Evolutionary conservation across 1,140 invertebrate species (phyloP).

Genomic region (Drosophila insularis): DNA sequence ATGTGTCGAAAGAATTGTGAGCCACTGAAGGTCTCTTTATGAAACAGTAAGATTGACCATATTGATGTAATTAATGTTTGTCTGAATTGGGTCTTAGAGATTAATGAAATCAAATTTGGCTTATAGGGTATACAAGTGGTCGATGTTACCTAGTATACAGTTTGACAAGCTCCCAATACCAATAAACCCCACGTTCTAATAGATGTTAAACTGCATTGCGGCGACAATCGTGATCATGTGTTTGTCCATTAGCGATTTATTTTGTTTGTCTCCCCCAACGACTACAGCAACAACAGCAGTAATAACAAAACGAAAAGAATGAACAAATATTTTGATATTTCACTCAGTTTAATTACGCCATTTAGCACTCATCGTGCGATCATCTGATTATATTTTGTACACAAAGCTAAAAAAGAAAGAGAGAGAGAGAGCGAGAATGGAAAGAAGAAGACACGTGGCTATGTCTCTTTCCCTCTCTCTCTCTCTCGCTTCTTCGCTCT

Average conservation of each 20-base stretch:
- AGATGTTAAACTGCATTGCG: conserved; percentile 29
- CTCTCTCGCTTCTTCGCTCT: no score
- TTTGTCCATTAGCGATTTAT: conserved; percentile 26
- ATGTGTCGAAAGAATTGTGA: no score
- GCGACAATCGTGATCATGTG: conserved; percentile 37
- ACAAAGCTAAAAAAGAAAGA: background rate
- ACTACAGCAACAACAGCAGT: background rate
- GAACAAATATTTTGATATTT: conserved; percentile 37
- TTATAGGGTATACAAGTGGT: no score
- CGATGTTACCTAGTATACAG: conserved; percentile 24
- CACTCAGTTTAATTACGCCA: conserved; percentile 45
- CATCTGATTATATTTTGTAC: conserved; percentile 39
- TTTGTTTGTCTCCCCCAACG: background rate
- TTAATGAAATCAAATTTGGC: no score
- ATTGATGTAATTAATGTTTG: no score
- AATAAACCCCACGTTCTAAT: conserved; percentile 45
- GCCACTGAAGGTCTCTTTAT: no score
- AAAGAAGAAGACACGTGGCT: conserved; percentile 10
- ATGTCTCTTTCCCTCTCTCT: conserved; percentile 9
- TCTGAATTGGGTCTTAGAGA: no score
- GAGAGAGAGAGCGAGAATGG: background rate
- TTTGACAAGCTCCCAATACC: conserved; percentile 38
- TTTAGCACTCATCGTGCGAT: conserved; percentile 19
- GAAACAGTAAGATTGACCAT: no score
- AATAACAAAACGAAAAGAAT: conserved; percentile 4